Evolutionary conservation across 2,797 vertebrate genomes (phyloP).

Genomic region (Hippopotamyrus pictus): DNA sequence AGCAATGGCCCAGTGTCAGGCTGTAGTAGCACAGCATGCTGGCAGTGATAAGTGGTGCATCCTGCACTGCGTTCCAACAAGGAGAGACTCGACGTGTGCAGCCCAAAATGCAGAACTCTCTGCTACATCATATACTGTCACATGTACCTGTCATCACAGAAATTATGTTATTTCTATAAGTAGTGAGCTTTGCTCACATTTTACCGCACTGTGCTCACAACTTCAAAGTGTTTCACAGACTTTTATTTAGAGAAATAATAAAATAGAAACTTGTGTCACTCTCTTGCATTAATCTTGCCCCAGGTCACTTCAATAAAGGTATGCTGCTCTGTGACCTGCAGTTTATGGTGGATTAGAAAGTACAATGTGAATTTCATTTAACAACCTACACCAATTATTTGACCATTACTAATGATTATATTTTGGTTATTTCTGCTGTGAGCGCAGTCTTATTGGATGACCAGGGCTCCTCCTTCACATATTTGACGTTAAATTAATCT

Average conservation of each 20-base stretch:
- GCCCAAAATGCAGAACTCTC: neutral
- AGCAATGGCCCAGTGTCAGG: neutral
- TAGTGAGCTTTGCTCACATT: neutral
- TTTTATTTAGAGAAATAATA: neutral
- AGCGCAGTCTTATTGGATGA: neutral
- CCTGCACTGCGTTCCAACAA: neutral
- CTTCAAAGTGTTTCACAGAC: neutral
- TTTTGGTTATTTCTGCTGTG: neutral
- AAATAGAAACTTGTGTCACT: neutral
- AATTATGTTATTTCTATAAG: neutral
- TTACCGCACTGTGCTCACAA: neutral
- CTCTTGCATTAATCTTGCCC: neutral
- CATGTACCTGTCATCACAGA: neutral
- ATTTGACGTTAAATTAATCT: neutral
- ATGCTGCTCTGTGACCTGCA: neutral
- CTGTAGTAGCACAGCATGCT: neutral
- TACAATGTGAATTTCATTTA: neutral
- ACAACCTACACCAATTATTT: neutral
- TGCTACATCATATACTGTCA: neutral
- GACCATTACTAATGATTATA: neutral
- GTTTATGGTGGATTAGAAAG: neutral
- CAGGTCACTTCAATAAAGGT: neutral
- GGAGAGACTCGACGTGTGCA: neutral
- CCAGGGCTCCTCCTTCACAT: neutral
- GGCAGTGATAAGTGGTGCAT: neutral